Base-by-base conservation (phyloP, 2,888 invertebrate species). In the Acanthosoma haemorrhoidale region DNA sequence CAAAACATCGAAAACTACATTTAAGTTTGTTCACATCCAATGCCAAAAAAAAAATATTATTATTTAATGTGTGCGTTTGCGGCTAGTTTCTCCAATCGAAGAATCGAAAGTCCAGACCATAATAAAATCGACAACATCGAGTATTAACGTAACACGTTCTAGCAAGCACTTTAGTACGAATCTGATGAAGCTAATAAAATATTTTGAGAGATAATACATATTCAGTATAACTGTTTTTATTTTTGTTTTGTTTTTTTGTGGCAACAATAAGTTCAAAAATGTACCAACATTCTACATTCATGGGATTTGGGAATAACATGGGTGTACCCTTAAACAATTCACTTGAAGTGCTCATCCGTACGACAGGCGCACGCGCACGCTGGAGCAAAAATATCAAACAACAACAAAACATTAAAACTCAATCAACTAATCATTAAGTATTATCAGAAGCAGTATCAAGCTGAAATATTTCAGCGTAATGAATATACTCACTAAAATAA, bases 51-150 rank as follows among this genome's bases (percentile, higher is more conserved):
- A 43, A 51, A 51, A n/a, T n/a, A n/a, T 25, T 51, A 51, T 51
- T 11, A 51, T 25, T 51, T 25, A 51, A 51, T 51, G 51, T 51
- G 51, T 51, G 51, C 51, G 51, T 51, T 51, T n/a, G 51, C 51
- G 51, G 51, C 51, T 13, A 25, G 51, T 21, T 51, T 21, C 32
- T n/a, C n/a, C n/a, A n/a, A n/a, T n/a, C n/a, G 9, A 32, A 6
- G 9, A 9, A 32, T 6, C 32, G 32, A 32, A 6, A 6, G 9
- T 9, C 4, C 32, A 32, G 32, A 6, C 4, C 32, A 32, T 32
- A 32, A 9, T 6, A 32, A 6, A 32, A 32, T 32, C 9, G 9
- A 32, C 9, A 32, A 4, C 32, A 9, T 32, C 4, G 5, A 32
- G 4, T 6, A 43, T 43, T 2, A 51, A 51, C 51, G 21, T n/a